Conservation (phyloP, 92 coral and sea anemone species). For the Ricordea florida region DNA sequence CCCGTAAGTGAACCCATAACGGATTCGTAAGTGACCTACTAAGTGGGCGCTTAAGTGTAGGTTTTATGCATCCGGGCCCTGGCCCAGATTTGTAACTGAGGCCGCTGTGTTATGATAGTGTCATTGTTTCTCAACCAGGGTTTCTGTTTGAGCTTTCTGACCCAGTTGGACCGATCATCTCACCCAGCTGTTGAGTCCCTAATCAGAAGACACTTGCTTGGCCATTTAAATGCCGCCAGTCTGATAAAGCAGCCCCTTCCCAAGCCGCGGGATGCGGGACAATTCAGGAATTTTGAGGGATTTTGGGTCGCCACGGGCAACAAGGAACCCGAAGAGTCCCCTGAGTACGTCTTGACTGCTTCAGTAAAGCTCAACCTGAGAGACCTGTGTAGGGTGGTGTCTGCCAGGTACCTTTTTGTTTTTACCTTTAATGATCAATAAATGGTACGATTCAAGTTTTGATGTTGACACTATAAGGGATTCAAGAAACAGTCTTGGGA, state of each 20-base stretch:
- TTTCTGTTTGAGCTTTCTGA: constrained; percentile 92
- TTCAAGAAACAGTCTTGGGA: no score
- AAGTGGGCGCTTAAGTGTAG: no score
- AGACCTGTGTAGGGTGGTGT: constrained; percentile 92
- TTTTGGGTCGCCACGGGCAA: constrained; percentile 90
- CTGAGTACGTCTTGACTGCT: constrained; percentile 86
- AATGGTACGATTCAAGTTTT: no score
- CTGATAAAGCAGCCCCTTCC: constrained; percentile 85
- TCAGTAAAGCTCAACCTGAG: constrained; percentile 88
- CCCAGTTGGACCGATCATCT: constrained; percentile 91
- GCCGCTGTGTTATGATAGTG: no score
- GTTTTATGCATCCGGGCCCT: no score
- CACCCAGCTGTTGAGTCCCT: constrained; percentile 82
- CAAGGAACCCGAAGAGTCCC: constrained; percentile 60
- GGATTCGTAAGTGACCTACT: no score
- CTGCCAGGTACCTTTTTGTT: constrained; percentile 73
- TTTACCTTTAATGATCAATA: no score
- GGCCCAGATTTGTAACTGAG: no score
- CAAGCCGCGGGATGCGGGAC: constrained; percentile 55
- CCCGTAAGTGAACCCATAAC: no score
- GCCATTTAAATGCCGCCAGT: constrained; percentile 88
- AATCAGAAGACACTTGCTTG: constrained; percentile 74
- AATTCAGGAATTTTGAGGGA: constrained; percentile 86
- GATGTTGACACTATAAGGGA: no score
- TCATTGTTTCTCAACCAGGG: constrained; percentile 59